Evolutionary conservation across 2,888 invertebrate species (phyloP), one percentile per base, ranked within the genome.

Genomic region (Chrysotoxum bicinctum): DNA sequence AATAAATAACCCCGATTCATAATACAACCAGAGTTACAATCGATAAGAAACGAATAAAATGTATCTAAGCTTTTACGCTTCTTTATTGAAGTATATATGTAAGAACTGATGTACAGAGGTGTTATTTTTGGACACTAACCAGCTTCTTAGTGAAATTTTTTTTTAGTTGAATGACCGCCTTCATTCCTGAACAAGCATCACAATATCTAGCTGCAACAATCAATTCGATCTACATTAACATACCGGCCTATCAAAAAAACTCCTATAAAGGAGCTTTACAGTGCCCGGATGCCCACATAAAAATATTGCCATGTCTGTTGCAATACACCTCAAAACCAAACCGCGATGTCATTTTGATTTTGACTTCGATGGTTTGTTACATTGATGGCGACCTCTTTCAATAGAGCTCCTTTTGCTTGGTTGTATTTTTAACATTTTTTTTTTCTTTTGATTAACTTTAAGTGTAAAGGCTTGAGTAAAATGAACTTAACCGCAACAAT

Each of bases 321-420:
- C 64, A 64, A 64, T 64, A 16, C 6, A 62, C 19, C 64, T 64
- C 23, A 40, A 66, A 76, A 40, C 52, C 43, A 70, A 81, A 64
- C 70, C 76, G 68, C 70, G 76, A 76, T 82, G 82, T 72, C 82
- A 73, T 77, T 76, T 62, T 45, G 45, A 64, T 64, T 64, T 64
- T 64, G 77, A 72, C 77, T 77, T 77, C 54, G 70, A 70, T 64
- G 62, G 32, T 50, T 45, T 19, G 43, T 64, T 64, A n/a, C 45
- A 19, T 60, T 40, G 26, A 37, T 32, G 64, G 64, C 64, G 77
- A 77, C 72, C 72, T 75, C 40, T 64, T 64, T 48, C 73, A 73
- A 62, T 54, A 43, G 32, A 62, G 64, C 45, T 45, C 45, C 45
- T 64, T 64, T 64, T 45, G 6, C 6, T 43, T 32, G 48, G 50